Percentiles rank a stretch among this genome's conserved stretches.
These are phyloP conservation scores for Anisognathus igniventris DNA, from an alignment of 2,797 vertebrate species.

Conservation along the genomic window DNA sequence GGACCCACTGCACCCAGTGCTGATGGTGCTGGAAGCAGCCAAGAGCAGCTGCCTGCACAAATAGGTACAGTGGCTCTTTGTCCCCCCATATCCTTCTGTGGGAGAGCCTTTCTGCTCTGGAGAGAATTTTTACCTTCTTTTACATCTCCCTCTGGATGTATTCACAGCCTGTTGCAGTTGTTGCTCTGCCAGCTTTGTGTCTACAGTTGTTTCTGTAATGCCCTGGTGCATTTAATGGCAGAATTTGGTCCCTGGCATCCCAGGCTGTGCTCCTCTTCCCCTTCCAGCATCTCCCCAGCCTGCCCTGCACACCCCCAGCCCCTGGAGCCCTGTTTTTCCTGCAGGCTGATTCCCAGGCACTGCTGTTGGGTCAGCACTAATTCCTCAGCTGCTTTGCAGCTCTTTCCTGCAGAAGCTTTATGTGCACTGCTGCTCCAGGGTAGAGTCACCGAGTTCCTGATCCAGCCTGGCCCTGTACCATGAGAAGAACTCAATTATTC, in stretches of 20 bases:
- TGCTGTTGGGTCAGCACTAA: background rate
- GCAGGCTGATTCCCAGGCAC: background rate
- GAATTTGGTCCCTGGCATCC: background rate
- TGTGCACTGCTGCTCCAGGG: background rate
- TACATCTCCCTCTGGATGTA: background rate
- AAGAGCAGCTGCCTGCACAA: background rate
- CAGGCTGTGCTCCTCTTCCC: background rate
- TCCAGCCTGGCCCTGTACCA: background rate
- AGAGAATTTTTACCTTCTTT: background rate
- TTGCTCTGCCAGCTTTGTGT: background rate
- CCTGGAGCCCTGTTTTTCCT: background rate
- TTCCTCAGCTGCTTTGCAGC: background rate
- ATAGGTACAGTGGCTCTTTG: background rate
- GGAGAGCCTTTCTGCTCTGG: background rate
- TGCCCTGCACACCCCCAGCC: background rate
- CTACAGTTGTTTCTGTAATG: background rate
- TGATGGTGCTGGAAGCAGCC: background rate
- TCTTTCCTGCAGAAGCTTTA: background rate
- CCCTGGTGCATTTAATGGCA: background rate
- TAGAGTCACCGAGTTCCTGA: accelerated
- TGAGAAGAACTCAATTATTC: background rate
- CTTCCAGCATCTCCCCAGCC: background rate
- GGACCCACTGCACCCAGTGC: background rate
- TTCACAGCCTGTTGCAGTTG: background rate
- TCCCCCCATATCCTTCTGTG: background rate